These are phyloP conservation scores for Dolomedes plantarius DNA, from an alignment of 2,888 invertebrate genomes.

Conservation along the genomic window DNA sequence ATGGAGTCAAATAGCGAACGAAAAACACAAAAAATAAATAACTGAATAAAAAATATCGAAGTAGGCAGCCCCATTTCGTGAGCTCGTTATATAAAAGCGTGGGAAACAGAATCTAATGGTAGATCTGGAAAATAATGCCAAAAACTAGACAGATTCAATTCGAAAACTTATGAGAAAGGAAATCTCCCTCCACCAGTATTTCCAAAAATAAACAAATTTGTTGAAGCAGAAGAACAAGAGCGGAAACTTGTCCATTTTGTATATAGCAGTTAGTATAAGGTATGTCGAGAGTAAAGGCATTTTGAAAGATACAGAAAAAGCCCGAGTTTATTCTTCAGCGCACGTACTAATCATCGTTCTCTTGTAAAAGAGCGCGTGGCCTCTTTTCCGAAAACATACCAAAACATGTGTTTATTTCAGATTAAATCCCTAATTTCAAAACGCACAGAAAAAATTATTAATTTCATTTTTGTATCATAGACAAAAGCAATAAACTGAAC, in stretches of 20 bases:
- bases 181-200: neutral
- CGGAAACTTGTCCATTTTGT: neutral
- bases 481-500: no score
- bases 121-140: neutral
- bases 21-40: constrained; percentile 20
- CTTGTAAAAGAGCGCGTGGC: neutral
- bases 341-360: neutral
- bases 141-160: neutral
- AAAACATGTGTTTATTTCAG: neutral
- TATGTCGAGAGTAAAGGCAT: no score
- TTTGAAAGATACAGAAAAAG: no score
- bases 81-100: constrained; percentile 50
- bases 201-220: constrained; percentile 30
- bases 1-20: constrained; percentile 1
- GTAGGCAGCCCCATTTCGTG: constrained; percentile 33
- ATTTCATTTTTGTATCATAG: no score
- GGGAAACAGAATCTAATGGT: constrained; percentile 32
- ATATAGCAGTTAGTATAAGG: no score
- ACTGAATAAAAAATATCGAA: constrained; percentile 16
- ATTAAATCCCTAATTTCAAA: neutral
- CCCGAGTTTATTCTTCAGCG: neutral
- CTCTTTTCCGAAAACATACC: neutral
- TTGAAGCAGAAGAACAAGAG: neutral
- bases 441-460: no score
- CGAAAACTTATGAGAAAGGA: constrained; percentile 39